These are phyloP conservation scores for Garra rufa DNA, from an alignment of 2,113 vertebrate species.

Conservation along the genomic window DNA sequence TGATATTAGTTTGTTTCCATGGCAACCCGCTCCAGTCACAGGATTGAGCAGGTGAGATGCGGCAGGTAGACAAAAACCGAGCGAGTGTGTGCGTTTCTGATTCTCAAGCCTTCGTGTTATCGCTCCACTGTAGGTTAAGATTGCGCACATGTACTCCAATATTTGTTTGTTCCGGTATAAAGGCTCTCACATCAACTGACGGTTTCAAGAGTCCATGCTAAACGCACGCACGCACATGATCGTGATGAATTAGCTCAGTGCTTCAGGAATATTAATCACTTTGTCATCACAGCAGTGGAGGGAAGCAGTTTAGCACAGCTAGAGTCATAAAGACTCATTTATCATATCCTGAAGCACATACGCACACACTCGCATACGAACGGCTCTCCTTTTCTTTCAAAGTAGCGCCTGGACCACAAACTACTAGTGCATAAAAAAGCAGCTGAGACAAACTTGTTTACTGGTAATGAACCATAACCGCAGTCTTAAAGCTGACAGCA, in stretches of 20 bases:
- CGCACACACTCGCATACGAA: constrained; percentile 56
- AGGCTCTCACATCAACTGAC: constrained; percentile 16
- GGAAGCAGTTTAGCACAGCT: constrained; percentile 73
- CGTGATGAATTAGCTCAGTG: constrained; percentile 78
- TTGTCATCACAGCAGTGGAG: constrained; percentile 76
- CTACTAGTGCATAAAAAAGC: constrained; percentile 12
- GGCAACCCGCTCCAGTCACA: constrained; percentile 30
- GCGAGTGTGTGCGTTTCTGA: neutral
- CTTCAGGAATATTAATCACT: constrained; percentile 78
- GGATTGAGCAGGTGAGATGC: constrained; percentile 42
- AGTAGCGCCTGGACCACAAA: neutral
- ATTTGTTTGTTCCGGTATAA: constrained; percentile 36
- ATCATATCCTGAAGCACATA: constrained; percentile 69
- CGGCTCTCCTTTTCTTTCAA: constrained; percentile 62
- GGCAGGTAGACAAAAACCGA: constrained; percentile 1
- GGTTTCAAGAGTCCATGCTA: constrained; percentile 63
- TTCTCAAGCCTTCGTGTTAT: neutral
- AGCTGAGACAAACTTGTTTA: constrained; percentile 36
- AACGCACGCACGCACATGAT: constrained; percentile 59
- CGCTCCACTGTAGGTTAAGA: neutral
- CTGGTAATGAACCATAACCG: constrained; percentile 25
- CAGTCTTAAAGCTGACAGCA: constrained; percentile 22
- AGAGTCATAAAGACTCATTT: constrained; percentile 69
- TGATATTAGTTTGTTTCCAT: constrained; percentile 65
- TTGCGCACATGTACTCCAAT: neutral